Evolutionary conservation across 2,113 vertebrate species (phyloP).

Genomic region (Pseudorectes ferrugineus): DNA sequence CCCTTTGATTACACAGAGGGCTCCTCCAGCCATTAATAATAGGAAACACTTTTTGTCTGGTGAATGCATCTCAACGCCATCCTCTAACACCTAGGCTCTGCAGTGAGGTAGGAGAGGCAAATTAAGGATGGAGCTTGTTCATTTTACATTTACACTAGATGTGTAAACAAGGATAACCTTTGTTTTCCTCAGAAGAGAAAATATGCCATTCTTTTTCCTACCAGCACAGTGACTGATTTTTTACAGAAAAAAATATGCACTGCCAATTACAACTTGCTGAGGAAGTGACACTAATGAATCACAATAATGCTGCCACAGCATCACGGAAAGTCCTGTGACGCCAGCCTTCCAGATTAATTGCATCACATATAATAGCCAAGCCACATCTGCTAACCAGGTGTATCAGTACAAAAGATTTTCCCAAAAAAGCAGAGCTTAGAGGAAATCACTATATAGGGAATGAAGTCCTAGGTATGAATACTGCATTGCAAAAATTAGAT

Average conservation of each 20-base stretch:
- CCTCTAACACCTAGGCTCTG: slow-evolving; percentile 70
- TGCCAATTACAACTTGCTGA: slow-evolving; percentile 21
- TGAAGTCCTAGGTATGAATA: neutral
- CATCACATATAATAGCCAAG: slow-evolving; percentile 16
- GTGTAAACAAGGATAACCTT: slow-evolving; percentile 61
- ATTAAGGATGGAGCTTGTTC: slow-evolving; percentile 65
- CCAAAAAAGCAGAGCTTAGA: neutral
- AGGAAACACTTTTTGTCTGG: slow-evolving; percentile 77
- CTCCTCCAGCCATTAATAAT: slow-evolving; percentile 81
- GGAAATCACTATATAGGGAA: slow-evolving; percentile 7
- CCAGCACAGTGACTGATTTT: neutral
- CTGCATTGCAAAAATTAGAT: neutral
- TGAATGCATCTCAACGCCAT: slow-evolving; percentile 56
- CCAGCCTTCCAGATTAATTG: slow-evolving; percentile 50
- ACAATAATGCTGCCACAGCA: slow-evolving; percentile 50
- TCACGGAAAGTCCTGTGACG: neutral
- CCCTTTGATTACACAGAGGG: slow-evolving; percentile 82
- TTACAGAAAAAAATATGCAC: neutral
- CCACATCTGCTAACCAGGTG: slow-evolving; percentile 56
- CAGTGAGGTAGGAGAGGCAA: slow-evolving; percentile 61
- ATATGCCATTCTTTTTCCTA: slow-evolving; percentile 1
- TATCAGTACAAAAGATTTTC: neutral
- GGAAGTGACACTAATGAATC: slow-evolving; percentile 55
- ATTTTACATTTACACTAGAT: slow-evolving; percentile 46
- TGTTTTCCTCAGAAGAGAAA: slow-evolving; percentile 40